Base-by-base conservation (phyloP, 2,113 vertebrate genomes). In the Lampris incognitus region DNA sequence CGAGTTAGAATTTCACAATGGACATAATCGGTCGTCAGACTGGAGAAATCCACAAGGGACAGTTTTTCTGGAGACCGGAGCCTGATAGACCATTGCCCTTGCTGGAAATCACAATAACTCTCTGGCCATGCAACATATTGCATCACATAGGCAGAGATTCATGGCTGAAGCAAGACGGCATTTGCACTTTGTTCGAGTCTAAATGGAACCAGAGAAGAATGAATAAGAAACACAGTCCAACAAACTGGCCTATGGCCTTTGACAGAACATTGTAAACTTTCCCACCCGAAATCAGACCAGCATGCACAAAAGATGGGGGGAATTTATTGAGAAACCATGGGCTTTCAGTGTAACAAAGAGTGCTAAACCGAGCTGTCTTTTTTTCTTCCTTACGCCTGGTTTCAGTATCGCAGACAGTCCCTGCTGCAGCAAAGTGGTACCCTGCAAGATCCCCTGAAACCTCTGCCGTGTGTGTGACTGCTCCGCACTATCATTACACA, bases 321-420 rank as follows among this genome's bases (percentile, higher is more conserved):
- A 41, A 42, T 68, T 84, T 72, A 88, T 40, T 74, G 57, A 62
- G 48, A 87, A 78, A 83, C 80, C 78, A 68, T 76, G 72, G 68
- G 62, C 62, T 37, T 46, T 48, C 52, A 76, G 62, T 39, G 77
- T 66, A 76, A 76, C 40, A 76, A 61, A 75, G 72, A 9, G 61
- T 0, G 67, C 54, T 68, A 57, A 83, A 88, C 48, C 73, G 67
- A 55, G 52, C 62, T 62, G 78, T 74, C 61, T 84, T 83, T 52
- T 54, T 72, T 49, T 59, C 60, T 49, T 59, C 60, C 11, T 81
- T 82, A 78, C 58, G 51, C 46, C 68, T 64, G 46, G 9, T 24
- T 56, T 64, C 9, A 9, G 24, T 48, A 8, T 68, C 48, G 37
- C 48, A 51, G 36, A 4, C 50, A 39, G 68, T 72, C 71, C 69